phyloP scores from a whole-genome alignment of 2,888 invertebrate species.

The Drosophila birchii region DNA sequence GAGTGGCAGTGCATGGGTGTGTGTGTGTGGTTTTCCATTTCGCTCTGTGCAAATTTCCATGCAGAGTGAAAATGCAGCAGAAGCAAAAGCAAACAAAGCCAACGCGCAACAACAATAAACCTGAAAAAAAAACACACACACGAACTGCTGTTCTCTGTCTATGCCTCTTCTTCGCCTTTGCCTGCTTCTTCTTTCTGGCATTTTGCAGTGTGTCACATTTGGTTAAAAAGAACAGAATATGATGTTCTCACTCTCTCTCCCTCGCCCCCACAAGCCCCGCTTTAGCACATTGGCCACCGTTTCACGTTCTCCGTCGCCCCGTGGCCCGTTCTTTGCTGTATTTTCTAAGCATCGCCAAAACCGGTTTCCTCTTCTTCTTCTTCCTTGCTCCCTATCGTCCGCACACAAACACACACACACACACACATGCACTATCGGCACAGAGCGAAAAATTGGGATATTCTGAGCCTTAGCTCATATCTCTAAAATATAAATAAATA shows the following conservation, averaged over 20 bases:
- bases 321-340: slow-evolving; percentile 23
- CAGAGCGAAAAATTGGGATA: slow-evolving; percentile 10
- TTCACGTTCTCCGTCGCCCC: slow-evolving; percentile 12
- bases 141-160: slow-evolving; percentile 25
- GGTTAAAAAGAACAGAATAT: slow-evolving; percentile 31
- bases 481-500: neutral
- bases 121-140: slow-evolving; percentile 17
- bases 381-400: slow-evolving; percentile 35
- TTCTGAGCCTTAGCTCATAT: neutral
- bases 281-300: slow-evolving; percentile 20
- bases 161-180: slow-evolving; percentile 1
- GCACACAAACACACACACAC: slow-evolving; percentile 17
- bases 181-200: slow-evolving; percentile 21
- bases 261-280: slow-evolving; percentile 7
- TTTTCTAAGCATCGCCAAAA: slow-evolving; percentile 54
- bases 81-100: slow-evolving; percentile 26
- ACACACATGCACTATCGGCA: slow-evolving; percentile 26
- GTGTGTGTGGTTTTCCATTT: slow-evolving; percentile 20
- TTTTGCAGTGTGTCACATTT: slow-evolving; percentile 44
- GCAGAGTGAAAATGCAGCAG: slow-evolving; percentile 61
- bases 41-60: slow-evolving; percentile 53
- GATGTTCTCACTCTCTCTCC: slow-evolving; percentile 15
- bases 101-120: slow-evolving; percentile 19
- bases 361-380: slow-evolving; percentile 45
- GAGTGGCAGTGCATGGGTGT: slow-evolving; percentile 11